Evolutionary conservation across 2,113 vertebrate species (phyloP).

Genomic region (Neoarius graeffei): DNA sequence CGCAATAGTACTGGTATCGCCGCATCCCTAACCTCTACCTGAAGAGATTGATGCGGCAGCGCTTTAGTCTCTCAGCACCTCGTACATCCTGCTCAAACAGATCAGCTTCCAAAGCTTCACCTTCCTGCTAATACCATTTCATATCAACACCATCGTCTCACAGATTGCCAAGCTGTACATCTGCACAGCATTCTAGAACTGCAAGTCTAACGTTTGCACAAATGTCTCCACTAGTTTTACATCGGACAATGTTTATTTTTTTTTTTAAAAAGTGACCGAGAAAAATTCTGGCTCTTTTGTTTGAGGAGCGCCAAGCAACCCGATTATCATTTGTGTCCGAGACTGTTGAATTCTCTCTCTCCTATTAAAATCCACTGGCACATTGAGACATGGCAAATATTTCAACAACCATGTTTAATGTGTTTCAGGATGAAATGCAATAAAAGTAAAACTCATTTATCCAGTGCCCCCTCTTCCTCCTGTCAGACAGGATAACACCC

Average conservation of each 20-base stretch:
- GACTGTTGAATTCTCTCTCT: not conserved
- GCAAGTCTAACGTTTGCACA: no score
- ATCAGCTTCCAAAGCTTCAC: not conserved
- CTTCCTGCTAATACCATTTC: not conserved
- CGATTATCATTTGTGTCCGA: no score
- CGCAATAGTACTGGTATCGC: not conserved
- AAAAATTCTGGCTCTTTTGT: not conserved
- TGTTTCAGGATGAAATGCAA: not conserved
- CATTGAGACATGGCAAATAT: not conserved
- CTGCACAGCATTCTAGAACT: no score
- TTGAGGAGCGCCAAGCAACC: not conserved
- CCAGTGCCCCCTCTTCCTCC: slow-evolving; percentile 48
- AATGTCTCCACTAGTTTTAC: no score
- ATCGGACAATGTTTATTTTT: no score
- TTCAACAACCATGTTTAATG: not conserved
- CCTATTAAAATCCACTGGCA: not conserved
- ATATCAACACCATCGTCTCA: not conserved
- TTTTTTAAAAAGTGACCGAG: not conserved
- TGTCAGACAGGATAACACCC: slow-evolving; percentile 62
- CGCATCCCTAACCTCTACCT: not conserved
- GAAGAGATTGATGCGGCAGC: not conserved
- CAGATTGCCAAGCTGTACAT: no score
- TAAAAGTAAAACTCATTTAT: not conserved
- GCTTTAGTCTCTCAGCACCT: not conserved
- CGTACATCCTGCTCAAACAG: not conserved